Evolutionary conservation across 2,113 vertebrate genomes (phyloP), one percentile per base, ranked within the genome.

Genomic region (Halichoerus grypus): DNA sequence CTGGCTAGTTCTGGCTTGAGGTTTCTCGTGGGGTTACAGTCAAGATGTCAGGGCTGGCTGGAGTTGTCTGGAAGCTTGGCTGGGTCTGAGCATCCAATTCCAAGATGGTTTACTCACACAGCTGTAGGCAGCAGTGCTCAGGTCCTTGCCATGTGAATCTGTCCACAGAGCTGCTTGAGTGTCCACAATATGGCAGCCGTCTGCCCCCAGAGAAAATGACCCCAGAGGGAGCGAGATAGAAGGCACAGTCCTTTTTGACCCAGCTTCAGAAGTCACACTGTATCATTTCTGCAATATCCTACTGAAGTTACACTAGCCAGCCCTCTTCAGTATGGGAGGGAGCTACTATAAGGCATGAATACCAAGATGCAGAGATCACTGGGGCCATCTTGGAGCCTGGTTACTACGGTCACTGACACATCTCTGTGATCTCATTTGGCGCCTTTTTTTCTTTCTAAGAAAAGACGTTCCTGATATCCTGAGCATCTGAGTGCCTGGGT

Each of bases 331-430:
- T 1, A 10, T 0, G 18, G 46, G 53, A 57, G 39, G 16, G 1
- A 7, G 2, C 10, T 7, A 2, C 0, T 19, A 53, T 31, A 22
- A 21, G 33, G 39, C 33, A n/a, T 11, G 28, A 24, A 36, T 10
- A 31, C 51, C 22, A 77, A 91, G 18, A 26, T 19, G 22, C 31
- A 39, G 26, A 39, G 31, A 26, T 59, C 63, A 15, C 3, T 46
- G 79, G 71, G 7, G 42, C 33, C 82, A n/a, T 19, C 63, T 36
- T 53, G 28, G 59, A 96, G n/a, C 22, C 51, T 31, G 18, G 57
- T 26, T 51, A 7, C 55, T 28, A 8, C 12, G 15, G 84, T n/a
- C 36, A 76, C 33, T 19, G 31, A 18, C 21, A 51, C 36, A 39
- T 36, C 33, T 24, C 49, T 53, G 63, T 61, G 63, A 15, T 42